A percentile compares a stretch with the other conserved stretches of the same genome.
Evolutionary conservation across 2,797 vertebrate species (phyloP).

Genomic region (Sibirionetta formosa): DNA sequence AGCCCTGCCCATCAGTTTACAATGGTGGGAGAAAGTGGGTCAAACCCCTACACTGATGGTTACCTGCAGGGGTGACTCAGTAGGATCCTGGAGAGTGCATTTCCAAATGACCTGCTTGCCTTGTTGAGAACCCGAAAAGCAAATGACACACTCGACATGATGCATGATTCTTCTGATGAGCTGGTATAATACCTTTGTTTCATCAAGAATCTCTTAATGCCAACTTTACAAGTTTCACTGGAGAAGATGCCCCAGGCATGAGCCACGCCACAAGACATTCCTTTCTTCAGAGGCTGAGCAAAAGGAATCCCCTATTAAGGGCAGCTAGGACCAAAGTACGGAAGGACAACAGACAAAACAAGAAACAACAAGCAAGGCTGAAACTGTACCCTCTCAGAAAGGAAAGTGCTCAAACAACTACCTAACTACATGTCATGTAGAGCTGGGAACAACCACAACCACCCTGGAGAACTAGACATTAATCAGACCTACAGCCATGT

Average conservation of each 20-base stretch:
- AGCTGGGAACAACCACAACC: background rate
- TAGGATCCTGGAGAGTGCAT: constrained; percentile 3
- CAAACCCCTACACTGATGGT: background rate
- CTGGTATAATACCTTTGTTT: background rate
- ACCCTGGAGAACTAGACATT: background rate
- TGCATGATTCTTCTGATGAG: background rate
- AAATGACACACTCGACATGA: background rate
- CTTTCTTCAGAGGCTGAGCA: background rate
- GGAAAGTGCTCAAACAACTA: background rate
- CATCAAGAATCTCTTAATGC: background rate
- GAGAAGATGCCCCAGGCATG: background rate
- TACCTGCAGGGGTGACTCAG: constrained; percentile 10
- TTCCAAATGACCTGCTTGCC: background rate
- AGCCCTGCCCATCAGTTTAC: background rate
- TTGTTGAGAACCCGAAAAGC: background rate
- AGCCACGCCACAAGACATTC: background rate
- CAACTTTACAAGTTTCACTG: background rate
- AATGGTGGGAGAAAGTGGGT: background rate
- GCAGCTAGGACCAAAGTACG: background rate
- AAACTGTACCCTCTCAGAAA: background rate
- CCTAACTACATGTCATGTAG: accelerated
- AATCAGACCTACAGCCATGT: background rate
- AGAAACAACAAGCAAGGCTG: background rate
- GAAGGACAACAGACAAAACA: background rate
- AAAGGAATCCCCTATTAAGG: background rate